These are phyloP conservation scores for Bombus confusus DNA, from an alignment of 1,140 invertebrate genomes.

Conservation along the genomic window DNA sequence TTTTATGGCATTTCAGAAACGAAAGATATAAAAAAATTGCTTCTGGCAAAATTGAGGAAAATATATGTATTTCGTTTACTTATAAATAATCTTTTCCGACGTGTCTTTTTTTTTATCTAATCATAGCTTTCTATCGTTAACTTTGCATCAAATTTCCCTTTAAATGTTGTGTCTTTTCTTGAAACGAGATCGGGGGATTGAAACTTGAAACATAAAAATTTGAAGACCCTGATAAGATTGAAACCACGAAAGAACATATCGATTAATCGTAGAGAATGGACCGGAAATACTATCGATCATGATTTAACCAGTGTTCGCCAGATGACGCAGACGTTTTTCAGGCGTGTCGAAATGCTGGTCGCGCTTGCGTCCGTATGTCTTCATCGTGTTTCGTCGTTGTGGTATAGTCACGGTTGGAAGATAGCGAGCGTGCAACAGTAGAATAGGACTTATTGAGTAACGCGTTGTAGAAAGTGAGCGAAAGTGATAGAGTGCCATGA, in stretches of 20 bases:
- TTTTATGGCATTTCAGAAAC: not conserved
- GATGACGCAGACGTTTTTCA: constrained; percentile 24
- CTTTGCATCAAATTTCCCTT: too few relatives aligned
- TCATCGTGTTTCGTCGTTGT: constrained; percentile 21
- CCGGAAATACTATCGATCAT: constrained; percentile 7
- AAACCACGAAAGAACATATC: not conserved
- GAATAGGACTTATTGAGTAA: constrained; percentile 34
- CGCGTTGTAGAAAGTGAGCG: constrained; percentile 45
- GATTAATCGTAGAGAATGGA: constrained; percentile 3
- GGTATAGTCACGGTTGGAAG: constrained; percentile 27
- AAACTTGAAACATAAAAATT: not conserved
- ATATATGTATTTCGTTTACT: too few relatives aligned
- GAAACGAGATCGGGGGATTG: too few relatives aligned
- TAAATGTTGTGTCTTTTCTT: too few relatives aligned
- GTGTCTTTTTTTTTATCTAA: too few relatives aligned
- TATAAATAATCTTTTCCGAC: too few relatives aligned
- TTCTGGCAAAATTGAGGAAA: not conserved
- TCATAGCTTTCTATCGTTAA: too few relatives aligned
- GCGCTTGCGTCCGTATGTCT: constrained; percentile 28
- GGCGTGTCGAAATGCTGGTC: constrained; percentile 46
- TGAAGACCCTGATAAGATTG: not conserved
- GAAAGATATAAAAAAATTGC: not conserved
- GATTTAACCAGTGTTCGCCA: not conserved
- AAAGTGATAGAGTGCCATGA: constrained; percentile 44
- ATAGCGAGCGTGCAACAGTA: constrained; percentile 10